Conservation (phyloP, 2,797 vertebrate genomes). For the Tenualosa thibaudeaui region DNA sequence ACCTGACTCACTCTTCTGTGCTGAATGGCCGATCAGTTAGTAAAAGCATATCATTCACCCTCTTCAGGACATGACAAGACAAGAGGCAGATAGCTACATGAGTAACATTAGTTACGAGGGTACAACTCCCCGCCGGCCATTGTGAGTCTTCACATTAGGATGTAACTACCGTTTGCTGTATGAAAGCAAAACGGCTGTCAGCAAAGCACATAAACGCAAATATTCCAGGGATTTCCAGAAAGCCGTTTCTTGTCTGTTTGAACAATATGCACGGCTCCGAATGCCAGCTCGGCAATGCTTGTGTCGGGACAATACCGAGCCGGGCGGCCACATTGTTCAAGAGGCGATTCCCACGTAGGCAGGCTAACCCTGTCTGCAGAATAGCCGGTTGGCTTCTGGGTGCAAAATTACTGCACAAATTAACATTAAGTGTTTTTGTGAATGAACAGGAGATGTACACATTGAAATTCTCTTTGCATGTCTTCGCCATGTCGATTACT, state of each 20-base stretch:
- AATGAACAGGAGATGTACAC: not conserved
- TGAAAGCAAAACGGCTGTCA: slow-evolving; percentile 38
- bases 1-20: too few species aligned
- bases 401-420: not conserved
- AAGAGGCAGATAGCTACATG: not conserved
- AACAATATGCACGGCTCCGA: slow-evolving; percentile 64
- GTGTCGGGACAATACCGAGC: slow-evolving; percentile 65
- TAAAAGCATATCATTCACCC: too few species aligned
- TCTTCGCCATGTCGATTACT: too few species aligned
- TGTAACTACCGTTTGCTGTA: not conserved
- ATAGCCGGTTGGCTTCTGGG: not conserved
- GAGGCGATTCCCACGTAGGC: slow-evolving; percentile 37
- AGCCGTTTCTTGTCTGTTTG: slow-evolving; percentile 52
- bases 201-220: slow-evolving; percentile 36
- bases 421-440: too few species aligned
- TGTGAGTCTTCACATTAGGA: not conserved
- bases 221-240: slow-evolving; percentile 68
- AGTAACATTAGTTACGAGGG: not conserved
- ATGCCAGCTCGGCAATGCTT: slow-evolving; percentile 71
- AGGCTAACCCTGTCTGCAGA: not conserved
- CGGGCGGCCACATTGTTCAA: slow-evolving; percentile 54
- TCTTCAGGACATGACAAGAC: too few species aligned
- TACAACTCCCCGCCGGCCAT: not conserved
- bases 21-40: too few species aligned
- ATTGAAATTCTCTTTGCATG: not conserved